Base-by-base conservation (phyloP, 2,888 invertebrate species). In the Amiota minor region DNA sequence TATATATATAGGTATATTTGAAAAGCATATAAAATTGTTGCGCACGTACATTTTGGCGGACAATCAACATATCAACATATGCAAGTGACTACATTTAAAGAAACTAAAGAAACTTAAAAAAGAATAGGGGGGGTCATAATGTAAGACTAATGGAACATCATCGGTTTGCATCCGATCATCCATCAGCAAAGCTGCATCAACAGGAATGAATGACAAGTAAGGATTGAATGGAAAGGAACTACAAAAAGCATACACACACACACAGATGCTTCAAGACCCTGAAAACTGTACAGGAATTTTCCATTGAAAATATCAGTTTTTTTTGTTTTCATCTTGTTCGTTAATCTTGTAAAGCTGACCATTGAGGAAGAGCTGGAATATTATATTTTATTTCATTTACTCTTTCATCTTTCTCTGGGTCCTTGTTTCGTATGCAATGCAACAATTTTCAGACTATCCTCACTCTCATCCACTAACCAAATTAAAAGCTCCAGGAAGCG, bases 61-160 rank as follows among this genome's bases (percentile, higher is more conserved):
- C 35, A 35, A 35, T 35, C 2, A n/a, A n/a, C n/a, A 35, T 35
- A 35, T 35, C 6, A 35, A 4, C 6, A 35, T 3, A 23, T 23
- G 3, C 23, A 3, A 23, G 23, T 23, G 6, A 6, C 2, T 35
- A 35, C 35, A 35, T 35, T 1, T 23, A 23, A 23, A 23, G 23
- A 23, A 23, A 2, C 0, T 35, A 8, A 35, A 35, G 35, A 35
- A 35, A 35, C 6, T n/a, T n/a, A 53, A 53, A 9, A 53, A 53
- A 12, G 53, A 0, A 2, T n/a, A 53, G 12, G 1, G 12, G 1
- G 61, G 61, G 16, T 35, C 35, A 35, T 35, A 35, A 35, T 75
- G 76, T 59, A 73, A 75, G 73, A 76, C 75, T 75, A 76, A 76
- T 76, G 76, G 73, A 70, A 75, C 74, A 76, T 73, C 76, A 76